These are phyloP conservation scores for Phania funesta DNA, from an alignment of 2,888 invertebrate species.

Conservation along the genomic window DNA sequence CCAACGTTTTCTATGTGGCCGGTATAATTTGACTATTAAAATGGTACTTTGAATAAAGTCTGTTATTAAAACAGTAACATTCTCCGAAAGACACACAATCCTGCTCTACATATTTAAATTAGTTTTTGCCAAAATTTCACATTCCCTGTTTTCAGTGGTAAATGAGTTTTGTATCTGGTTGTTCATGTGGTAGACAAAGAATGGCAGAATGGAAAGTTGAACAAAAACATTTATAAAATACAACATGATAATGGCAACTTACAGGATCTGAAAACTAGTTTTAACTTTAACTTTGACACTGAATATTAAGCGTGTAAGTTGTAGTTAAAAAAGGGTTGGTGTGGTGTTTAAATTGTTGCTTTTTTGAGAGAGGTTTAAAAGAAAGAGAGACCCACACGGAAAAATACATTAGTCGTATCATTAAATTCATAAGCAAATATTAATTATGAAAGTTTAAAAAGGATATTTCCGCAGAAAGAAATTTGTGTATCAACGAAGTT, in stretches of 20 bases:
- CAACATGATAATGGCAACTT: not conserved
- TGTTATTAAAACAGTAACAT: conserved; percentile 35
- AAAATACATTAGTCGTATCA: too few species aligned
- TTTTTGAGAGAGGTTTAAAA: too few species aligned
- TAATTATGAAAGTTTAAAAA: too few species aligned
- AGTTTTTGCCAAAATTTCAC: conserved; percentile 48
- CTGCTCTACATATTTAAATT: conserved; percentile 51
- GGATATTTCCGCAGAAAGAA: too few species aligned
- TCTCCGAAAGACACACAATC: not conserved
- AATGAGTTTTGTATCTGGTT: not conserved
- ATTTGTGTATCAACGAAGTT: too few species aligned
- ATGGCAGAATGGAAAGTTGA: not conserved
- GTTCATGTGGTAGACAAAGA: conserved; percentile 1
- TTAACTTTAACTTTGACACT: conserved; percentile 32
- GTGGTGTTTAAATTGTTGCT: too few species aligned
- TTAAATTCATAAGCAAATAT: too few species aligned
- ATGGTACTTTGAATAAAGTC: conserved; percentile 44
- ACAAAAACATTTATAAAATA: not conserved
- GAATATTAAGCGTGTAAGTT: conserved; percentile 37
- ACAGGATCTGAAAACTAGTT: not conserved
- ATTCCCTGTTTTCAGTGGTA: not conserved
- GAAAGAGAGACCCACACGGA: too few species aligned
- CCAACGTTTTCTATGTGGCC: conserved; percentile 14
- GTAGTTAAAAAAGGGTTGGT: too few species aligned
- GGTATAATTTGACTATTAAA: conserved; percentile 51